phyloP scores from a whole-genome alignment of 2,113 vertebrate genomes.

The Leptocoma aspasia region DNA sequence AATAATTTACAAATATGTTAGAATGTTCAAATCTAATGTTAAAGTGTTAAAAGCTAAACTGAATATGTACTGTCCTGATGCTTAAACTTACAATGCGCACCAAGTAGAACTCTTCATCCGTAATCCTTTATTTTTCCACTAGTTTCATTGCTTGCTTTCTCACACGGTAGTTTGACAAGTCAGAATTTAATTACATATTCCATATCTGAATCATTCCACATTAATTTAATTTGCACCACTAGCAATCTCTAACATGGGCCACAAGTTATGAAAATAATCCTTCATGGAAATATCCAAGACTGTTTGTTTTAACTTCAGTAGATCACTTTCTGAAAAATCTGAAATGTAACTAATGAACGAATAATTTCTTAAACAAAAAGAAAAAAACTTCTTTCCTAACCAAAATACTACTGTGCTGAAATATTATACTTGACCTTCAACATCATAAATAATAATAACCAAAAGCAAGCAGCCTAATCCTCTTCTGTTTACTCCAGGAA shows the following conservation, averaged over 20 bases:
- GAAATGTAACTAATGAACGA: background rate
- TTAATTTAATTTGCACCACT: constrained; percentile 1
- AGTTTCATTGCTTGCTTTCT: background rate
- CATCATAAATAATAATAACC: background rate
- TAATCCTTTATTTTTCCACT: background rate
- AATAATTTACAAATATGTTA: background rate
- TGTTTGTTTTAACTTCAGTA: constrained; percentile 12
- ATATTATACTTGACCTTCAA: background rate
- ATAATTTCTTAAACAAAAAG: background rate
- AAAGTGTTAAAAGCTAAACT: background rate
- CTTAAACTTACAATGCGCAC: background rate
- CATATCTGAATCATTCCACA: background rate
- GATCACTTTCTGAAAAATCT: background rate
- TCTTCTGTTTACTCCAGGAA: background rate
- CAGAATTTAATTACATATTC: constrained; percentile 4
- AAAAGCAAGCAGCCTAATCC: constrained; percentile 6
- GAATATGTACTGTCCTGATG: background rate
- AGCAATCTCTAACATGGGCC: background rate
- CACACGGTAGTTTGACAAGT: background rate
- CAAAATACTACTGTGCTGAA: background rate
- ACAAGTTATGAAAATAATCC: constrained; percentile 10
- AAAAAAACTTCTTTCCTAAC: background rate
- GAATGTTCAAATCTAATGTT: background rate
- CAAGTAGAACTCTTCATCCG: background rate
- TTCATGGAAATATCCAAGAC: background rate